phyloP scores from a whole-genome alignment of 30 jellyfish, hydroid and myxozoan species.

The Pelagia noctiluca region DNA sequence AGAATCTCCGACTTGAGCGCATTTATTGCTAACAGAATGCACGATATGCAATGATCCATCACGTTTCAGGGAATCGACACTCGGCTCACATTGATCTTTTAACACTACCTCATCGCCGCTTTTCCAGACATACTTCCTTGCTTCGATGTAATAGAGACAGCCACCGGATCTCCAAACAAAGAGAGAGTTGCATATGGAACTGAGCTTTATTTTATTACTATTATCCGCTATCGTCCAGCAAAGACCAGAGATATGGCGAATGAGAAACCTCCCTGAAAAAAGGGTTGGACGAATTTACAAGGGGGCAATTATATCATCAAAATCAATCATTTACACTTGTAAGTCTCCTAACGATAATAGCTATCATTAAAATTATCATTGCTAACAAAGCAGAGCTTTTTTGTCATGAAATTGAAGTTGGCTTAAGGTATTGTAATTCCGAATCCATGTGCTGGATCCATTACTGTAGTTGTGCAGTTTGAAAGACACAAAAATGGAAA shows the following conservation, averaged over 20 bases:
- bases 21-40: neutral
- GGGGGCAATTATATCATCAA: too few species aligned
- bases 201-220: neutral
- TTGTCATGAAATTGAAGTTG: too few species aligned
- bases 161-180: neutral
- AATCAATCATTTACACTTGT: too few species aligned
- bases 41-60: neutral
- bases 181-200: neutral
- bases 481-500: too few species aligned
- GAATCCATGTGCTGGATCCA: too few species aligned
- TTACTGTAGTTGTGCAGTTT: too few species aligned
- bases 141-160: neutral
- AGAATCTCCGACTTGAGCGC: neutral
- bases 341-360: too few species aligned
- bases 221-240: neutral
- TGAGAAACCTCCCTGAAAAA: neutral
- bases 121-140: neutral
- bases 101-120: neutral
- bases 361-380: too few species aligned
- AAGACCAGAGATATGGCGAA: constrained; percentile 10
- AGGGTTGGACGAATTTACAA: too few species aligned
- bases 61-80: neutral
- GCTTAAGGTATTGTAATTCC: too few species aligned
- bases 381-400: too few species aligned
- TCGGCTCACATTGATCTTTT: neutral